phyloP scores from a whole-genome alignment of 2,888 invertebrate species.

The Euclidia mi region DNA sequence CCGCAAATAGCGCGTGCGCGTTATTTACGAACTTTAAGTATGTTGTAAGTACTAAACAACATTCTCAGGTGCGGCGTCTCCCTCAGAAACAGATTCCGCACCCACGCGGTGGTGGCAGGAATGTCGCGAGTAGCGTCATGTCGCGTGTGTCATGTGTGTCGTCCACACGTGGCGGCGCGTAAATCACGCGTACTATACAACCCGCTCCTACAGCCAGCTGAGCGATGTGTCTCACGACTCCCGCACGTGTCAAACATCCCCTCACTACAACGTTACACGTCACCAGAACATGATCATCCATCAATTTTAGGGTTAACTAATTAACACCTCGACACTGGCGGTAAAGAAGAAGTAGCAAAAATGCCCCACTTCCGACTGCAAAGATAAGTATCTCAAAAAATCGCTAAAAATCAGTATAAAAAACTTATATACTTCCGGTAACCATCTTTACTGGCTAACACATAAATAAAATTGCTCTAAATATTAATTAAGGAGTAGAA shows the following conservation, averaged over 20 bases:
- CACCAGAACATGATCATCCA: constrained; percentile 9
- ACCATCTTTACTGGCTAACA: too few relatives aligned
- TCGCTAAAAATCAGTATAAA: too few relatives aligned
- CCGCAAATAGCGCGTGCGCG: constrained; percentile 5
- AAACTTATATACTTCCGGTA: too few relatives aligned
- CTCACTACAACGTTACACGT: constrained; percentile 4
- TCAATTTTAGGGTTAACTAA: constrained; percentile 4
- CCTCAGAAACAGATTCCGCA: constrained; percentile 5
- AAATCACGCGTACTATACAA: constrained; percentile 11
- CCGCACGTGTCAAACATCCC: constrained; percentile 19
- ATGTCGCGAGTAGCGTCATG: constrained; percentile 4
- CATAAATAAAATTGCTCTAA: too few relatives aligned
- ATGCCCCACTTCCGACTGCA: too few relatives aligned
- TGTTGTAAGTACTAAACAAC: constrained; percentile 18
- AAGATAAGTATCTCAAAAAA: too few relatives aligned
- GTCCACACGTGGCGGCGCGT: constrained; percentile 16
- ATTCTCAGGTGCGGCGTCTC: constrained; percentile 20
- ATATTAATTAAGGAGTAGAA: too few relatives aligned
- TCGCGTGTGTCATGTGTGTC: neutral
- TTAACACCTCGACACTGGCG: neutral
- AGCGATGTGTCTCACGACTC: constrained; percentile 23
- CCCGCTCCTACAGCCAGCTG: neutral
- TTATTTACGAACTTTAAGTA: constrained; percentile 19
- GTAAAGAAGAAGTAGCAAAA: too few relatives aligned
- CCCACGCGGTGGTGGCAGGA: constrained; percentile 15